These are phyloP conservation scores for Cercocebus atys DNA, from an alignment of 2,113 vertebrate genomes.

Conservation along the genomic window DNA sequence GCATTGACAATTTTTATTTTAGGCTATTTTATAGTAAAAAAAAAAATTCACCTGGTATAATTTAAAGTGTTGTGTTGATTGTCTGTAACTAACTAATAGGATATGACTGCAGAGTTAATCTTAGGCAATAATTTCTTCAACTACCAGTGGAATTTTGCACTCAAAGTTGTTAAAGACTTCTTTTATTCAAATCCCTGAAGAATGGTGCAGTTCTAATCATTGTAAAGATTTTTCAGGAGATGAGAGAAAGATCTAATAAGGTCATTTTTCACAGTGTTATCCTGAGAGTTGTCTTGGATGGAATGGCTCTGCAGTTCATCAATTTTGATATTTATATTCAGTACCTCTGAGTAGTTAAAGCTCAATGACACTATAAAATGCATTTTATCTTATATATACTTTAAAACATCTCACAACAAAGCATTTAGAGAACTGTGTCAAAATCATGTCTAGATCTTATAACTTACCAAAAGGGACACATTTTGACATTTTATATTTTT, in stretches of 20 bases:
- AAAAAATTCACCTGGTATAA: neutral
- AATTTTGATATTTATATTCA: conserved; percentile 53
- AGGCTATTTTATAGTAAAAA: neutral
- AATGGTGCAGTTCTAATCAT: neutral
- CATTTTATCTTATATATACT: conserved; percentile 73
- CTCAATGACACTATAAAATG: conserved; percentile 70
- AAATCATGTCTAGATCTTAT: conserved; percentile 54
- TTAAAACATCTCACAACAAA: conserved; percentile 62
- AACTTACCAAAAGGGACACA: conserved; percentile 26
- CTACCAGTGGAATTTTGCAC: neutral
- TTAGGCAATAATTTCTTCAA: conserved; percentile 49
- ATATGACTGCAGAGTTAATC: neutral
- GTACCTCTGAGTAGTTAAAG: conserved; percentile 61
- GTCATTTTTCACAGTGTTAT: conserved; percentile 16
- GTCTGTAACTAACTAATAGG: neutral
- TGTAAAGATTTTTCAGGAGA: neutral
- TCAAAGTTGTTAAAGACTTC: conserved; percentile 22
- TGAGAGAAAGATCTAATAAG: conserved; percentile 22
- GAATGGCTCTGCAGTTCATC: conserved; percentile 14
- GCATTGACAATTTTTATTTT: neutral
- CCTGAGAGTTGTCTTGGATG: conserved; percentile 45
- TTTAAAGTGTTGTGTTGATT: neutral
- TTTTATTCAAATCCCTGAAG: conserved; percentile 40
- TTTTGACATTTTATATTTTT: conserved; percentile 3
- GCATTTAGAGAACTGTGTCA: conserved; percentile 55